These are phyloP conservation scores for Porites australiensis DNA, from an alignment of 64 coral and sea anemone species.

Conservation along the genomic window DNA sequence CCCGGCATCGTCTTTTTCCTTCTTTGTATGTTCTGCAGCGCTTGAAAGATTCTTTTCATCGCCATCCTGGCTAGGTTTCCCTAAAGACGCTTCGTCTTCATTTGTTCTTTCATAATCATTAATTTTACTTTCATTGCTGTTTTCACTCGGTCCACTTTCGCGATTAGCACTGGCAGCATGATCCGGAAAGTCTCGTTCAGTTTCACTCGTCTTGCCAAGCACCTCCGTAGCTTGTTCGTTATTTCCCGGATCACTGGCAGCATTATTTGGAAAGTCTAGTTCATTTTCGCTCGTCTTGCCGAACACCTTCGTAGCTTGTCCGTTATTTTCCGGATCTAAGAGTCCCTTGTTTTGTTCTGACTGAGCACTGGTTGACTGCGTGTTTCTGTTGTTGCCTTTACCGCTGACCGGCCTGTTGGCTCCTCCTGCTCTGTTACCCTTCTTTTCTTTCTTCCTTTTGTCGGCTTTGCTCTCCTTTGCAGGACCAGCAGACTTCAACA, in stretches of 20 bases:
- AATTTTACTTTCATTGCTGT: not conserved
- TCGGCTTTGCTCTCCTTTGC: slow-evolving; percentile 87
- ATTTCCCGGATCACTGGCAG: not conserved
- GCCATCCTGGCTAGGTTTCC: not conserved
- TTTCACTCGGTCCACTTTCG: not conserved
- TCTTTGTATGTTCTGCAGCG: not conserved
- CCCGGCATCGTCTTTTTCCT: not conserved
- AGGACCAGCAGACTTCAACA: slow-evolving; percentile 82
- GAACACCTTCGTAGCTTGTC: not conserved
- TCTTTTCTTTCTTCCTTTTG: slow-evolving; percentile 81
- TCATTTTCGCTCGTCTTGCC: not conserved
- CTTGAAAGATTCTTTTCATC: not conserved
- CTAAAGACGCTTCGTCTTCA: not conserved
- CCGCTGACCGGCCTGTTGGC: slow-evolving; percentile 65
- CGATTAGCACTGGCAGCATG: not conserved
- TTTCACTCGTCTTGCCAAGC: not conserved
- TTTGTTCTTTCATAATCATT: not conserved
- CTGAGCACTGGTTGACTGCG: not conserved
- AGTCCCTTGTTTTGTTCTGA: not conserved
- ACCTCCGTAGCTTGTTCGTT: not conserved
- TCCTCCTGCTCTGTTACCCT: slow-evolving; percentile 24
- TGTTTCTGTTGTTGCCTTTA: not conserved
- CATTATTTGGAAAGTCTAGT: not conserved
- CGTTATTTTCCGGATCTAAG: not conserved
- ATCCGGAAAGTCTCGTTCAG: not conserved